phyloP scores from a whole-genome alignment of 23 tunicate genomes.

The Phallusia fumigata region DNA sequence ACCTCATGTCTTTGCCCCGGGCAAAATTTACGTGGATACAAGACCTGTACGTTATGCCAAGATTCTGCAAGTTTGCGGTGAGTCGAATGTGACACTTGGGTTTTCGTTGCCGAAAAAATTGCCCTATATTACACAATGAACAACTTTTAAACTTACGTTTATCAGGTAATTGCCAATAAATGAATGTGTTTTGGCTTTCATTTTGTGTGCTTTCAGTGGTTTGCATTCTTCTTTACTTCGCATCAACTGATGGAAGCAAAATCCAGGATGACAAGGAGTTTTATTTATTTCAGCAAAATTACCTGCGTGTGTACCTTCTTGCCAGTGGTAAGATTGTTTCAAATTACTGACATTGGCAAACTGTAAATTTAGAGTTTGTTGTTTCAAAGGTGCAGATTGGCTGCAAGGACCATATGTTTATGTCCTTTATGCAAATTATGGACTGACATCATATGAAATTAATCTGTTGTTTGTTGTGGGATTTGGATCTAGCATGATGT shows the following conservation, averaged over 20 bases:
- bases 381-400: constrained; percentile 68
- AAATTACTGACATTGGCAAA: not conserved
- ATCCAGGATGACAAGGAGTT: constrained; percentile 25
- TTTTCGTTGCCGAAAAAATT: too few species aligned
- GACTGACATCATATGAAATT: constrained; percentile 50
- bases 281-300: constrained; percentile 21
- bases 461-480: constrained; percentile 70
- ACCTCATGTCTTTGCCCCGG: too few species aligned
- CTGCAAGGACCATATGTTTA: constrained; percentile 85
- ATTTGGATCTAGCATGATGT: constrained; percentile 65
- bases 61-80: too few species aligned
- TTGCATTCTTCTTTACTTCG: constrained; percentile 20
- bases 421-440: constrained; percentile 60
- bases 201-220: constrained; percentile 26
- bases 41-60: too few species aligned
- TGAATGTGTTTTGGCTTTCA: constrained; percentile 32
- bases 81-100: too few species aligned
- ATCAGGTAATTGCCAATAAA: not conserved
- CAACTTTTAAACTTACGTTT: not conserved
- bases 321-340: constrained; percentile 38
- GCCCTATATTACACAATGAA: too few species aligned
- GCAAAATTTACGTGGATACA: too few species aligned
- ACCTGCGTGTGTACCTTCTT: constrained; percentile 42
- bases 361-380: not conserved
- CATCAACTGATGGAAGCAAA: not conserved